Evolutionary conservation across 2,888 invertebrate species (phyloP).

Genomic region (Caenorhabditis sinica): DNA sequence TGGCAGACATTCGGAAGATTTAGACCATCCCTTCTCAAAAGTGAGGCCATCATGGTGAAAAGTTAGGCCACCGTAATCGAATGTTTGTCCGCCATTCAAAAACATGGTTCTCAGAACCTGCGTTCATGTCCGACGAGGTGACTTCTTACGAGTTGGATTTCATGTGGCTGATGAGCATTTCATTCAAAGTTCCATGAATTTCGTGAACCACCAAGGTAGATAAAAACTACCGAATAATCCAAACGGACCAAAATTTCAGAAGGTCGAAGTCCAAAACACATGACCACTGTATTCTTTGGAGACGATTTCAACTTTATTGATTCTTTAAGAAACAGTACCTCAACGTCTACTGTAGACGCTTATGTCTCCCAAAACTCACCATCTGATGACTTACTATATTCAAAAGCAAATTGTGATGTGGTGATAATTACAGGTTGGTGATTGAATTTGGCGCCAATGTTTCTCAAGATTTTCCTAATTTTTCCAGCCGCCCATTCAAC

Average conservation of each 20-base stretch:
- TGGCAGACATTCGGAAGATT: too few species aligned
- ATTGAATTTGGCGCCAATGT: background rate
- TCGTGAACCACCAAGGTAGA: background rate
- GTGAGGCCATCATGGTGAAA: too few species aligned
- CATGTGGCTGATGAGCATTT: constrained; percentile 27
- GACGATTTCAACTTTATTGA: constrained; percentile 25
- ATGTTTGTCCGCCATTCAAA: too few species aligned
- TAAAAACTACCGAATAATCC: background rate
- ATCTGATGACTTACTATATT: constrained; percentile 16
- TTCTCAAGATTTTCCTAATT: background rate
- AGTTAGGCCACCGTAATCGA: too few species aligned
- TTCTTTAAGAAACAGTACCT: background rate
- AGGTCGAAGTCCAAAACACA: background rate
- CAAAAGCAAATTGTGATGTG: constrained; percentile 16
- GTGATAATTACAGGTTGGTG: constrained; percentile 6
- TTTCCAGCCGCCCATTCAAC: constrained; percentile 31
- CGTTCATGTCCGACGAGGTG: constrained; percentile 24
- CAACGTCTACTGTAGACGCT: background rate
- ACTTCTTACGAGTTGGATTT: constrained; percentile 17
- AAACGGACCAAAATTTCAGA: constrained; percentile 8
- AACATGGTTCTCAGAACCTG: constrained; percentile 11
- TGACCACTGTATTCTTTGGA: constrained; percentile 16
- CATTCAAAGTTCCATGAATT: constrained; percentile 7
- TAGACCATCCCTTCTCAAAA: too few species aligned
- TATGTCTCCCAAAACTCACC: constrained; percentile 20